Evolutionary conservation across 1,140 invertebrate species (phyloP), one percentile per base, ranked within the genome.

Genomic region (Drosophila varians): DNA sequence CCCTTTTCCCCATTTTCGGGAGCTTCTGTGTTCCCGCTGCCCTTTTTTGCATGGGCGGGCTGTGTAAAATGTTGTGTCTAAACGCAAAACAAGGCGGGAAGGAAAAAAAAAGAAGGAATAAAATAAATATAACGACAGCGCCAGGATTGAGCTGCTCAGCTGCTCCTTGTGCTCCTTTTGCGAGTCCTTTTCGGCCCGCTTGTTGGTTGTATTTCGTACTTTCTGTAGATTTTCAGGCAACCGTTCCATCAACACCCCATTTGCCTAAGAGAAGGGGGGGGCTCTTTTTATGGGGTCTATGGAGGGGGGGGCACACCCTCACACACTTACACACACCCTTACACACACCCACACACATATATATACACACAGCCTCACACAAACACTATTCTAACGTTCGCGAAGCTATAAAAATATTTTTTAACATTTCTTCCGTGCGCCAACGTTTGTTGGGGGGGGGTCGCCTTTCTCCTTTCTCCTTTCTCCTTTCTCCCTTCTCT

Each of bases 341-440:
- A 14, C 31, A 31, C 40, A 45, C 53, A 43, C 26, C 34, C 31
- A 56, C 21, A 21, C 21, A 21, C 21, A 21, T n/a, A n/a, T n/a
- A n/a, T 19, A 49, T 18, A 16, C 7, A 40, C 19, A 45, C 5
- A 45, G 4, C 28, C 6, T 12, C 38, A 42, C 28, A 38, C 82
- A 87, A 86, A 80, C 82, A 87, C 82, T 87, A 87, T 87, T 87
- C 82, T 87, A 87, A 87, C 82, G 74, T 80, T 87, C 82, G 77
- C 82, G 82, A 40, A 86, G 80, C 80, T 84, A 84, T 84, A 86
- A 84, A 84, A 86, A 80, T 84, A 84, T 84, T 84, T 86, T 84
- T 84, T 80, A 84, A 66, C 80, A 86, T 84, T 84, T 86, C 76
- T 86, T 72, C 4, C 4, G 72, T 74, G 66, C 71, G 76, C 72